Conservation (phyloP, 2,888 invertebrate species). For the Elegia similella region DNA sequence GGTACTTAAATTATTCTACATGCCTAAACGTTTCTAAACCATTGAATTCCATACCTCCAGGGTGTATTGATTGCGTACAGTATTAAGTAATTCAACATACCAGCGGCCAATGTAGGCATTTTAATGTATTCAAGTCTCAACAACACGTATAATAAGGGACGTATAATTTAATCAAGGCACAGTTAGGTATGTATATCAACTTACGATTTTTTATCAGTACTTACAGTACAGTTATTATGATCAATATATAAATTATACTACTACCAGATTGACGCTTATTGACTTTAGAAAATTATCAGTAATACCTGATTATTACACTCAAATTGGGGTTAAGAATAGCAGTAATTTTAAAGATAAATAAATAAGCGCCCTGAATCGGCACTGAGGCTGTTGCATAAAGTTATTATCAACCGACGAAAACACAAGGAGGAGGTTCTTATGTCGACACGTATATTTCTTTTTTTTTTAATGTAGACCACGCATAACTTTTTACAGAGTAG, state of each 20-base stretch:
- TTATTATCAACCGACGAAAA: no score
- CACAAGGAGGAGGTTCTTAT: no score
- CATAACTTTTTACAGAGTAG: no score
- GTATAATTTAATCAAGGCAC: constrained; percentile 9
- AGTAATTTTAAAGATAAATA: neutral
- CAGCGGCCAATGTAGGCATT: neutral
- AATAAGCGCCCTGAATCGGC: no score
- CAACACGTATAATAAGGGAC: constrained; percentile 4
- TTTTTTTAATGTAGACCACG: no score
- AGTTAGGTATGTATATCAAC: neutral
- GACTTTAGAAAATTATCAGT: constrained; percentile 6
- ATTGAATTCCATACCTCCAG: neutral
- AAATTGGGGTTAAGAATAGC: neutral
- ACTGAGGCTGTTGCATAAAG: neutral
- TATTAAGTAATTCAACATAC: neutral
- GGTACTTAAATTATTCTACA: no score
- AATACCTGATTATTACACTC: neutral
- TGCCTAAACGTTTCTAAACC: neutral
- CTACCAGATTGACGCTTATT: constrained; percentile 4
- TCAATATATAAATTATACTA: constrained; percentile 2
- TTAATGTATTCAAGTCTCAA: constrained; percentile 10
- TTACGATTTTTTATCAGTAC: neutral
- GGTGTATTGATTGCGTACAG: neutral
- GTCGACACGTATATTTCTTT: no score
- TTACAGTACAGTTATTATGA: constrained; percentile 3